phyloP scores from a whole-genome alignment of 2,888 invertebrate species.

The Cerceris ruficornis region DNA sequence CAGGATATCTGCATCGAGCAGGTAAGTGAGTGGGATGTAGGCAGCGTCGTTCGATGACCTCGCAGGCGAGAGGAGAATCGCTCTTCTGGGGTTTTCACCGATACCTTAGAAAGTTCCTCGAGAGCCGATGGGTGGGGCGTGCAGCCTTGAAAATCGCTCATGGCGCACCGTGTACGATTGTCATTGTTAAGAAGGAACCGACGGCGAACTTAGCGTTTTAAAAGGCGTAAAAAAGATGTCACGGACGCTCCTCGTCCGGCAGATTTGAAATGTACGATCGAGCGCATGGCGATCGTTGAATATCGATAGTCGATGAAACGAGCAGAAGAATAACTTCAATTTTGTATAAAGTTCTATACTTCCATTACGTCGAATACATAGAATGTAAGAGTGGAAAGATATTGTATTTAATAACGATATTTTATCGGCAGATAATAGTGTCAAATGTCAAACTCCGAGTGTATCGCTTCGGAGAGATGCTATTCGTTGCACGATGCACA shows the following conservation, averaged over 20 bases:
- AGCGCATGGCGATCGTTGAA: neutral
- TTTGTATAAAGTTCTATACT: no score
- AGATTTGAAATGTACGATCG: conserved; percentile 15
- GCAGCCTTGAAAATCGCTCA: conserved; percentile 57
- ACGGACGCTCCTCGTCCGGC: conserved; percentile 36
- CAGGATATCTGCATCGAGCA: conserved; percentile 18
- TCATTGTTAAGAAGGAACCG: conserved; percentile 9
- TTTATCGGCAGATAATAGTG: no score
- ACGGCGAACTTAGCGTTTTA: neutral
- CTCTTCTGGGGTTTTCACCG: conserved; percentile 59
- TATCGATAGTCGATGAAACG: no score
- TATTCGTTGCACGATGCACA: no score
- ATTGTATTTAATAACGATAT: no score
- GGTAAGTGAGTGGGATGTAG: conserved; percentile 46
- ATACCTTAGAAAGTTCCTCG: conserved; percentile 58
- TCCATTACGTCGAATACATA: no score
- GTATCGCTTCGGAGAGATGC: no score
- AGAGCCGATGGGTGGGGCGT: conserved; percentile 19
- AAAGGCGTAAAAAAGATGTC: conserved; percentile 33
- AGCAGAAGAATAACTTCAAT: no score
- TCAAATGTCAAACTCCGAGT: no score
- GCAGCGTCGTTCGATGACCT: conserved; percentile 60
- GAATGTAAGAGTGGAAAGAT: no score
- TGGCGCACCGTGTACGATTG: conserved; percentile 14
- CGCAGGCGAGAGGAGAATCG: conserved; percentile 57